These are phyloP conservation scores for Hoplostethus mediterraneus DNA, from an alignment of 2,797 vertebrate genomes.

Conservation along the genomic window DNA sequence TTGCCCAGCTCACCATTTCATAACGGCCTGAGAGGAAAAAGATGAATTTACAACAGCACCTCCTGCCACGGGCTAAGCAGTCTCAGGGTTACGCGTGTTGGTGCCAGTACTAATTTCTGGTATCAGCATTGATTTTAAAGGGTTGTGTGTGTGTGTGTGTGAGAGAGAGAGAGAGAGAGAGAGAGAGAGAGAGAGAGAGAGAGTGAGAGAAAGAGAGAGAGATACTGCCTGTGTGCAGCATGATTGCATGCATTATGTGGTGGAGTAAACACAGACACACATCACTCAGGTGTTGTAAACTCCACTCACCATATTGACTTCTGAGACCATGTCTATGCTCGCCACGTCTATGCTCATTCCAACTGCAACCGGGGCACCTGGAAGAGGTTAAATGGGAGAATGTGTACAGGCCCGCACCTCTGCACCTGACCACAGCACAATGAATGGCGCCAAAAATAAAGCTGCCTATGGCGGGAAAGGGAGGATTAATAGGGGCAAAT, in stretches of 20 bases:
- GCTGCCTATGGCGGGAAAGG: not conserved
- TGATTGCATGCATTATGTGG: constrained; percentile 23
- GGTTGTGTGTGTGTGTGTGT: not conserved
- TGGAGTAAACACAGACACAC: not conserved
- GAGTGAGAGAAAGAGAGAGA: not conserved
- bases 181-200: constrained; percentile 1
- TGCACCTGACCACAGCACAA: constrained; percentile 61
- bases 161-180: not conserved
- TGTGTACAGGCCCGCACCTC: constrained; percentile 22
- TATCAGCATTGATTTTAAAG: not conserved
- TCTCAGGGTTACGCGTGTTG: not conserved
- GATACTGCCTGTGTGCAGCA: not conserved
- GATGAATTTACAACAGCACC: constrained; percentile 52
- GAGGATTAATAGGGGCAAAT: constrained; percentile 5
- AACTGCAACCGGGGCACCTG: constrained; percentile 94
- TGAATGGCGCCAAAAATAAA: constrained; percentile 65
- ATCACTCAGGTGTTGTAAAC: not conserved
- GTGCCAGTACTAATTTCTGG: constrained; percentile 6
- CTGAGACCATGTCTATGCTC: constrained; percentile 96
- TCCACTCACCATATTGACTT: constrained; percentile 96
- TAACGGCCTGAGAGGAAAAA: constrained; percentile 48
- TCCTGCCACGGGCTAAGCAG: constrained; percentile 6
- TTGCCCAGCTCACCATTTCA: constrained; percentile 44
- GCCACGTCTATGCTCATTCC: constrained; percentile 97
- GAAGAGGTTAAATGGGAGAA: constrained; percentile 52